These are phyloP conservation scores for Platichthys flesus DNA, from an alignment of 2,113 vertebrate species.

Conservation along the genomic window DNA sequence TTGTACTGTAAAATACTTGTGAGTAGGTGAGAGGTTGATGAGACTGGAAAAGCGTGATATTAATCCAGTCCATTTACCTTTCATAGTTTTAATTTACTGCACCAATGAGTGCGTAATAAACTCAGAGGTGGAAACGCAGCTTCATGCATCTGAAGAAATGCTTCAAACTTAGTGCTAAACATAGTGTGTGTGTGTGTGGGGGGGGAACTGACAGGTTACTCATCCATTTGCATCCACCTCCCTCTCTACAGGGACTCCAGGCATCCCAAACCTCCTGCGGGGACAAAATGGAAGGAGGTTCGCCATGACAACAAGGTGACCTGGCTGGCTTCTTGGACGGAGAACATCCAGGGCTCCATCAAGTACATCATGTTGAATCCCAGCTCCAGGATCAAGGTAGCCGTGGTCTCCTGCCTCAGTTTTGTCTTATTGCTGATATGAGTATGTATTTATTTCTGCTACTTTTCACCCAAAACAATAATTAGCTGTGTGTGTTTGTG, in stretches of 20 bases:
- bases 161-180: too few species aligned
- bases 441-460: background rate
- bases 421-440: background rate
- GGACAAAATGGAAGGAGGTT: conserved; percentile 95
- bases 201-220: background rate
- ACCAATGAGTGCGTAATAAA: too few species aligned
- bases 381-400: conserved; percentile 96
- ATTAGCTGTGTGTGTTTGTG: background rate
- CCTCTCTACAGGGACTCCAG: conserved; percentile 88
- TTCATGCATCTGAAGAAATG: too few species aligned
- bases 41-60: too few species aligned
- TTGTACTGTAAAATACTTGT: too few species aligned
- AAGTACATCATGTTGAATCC: conserved; percentile 99
- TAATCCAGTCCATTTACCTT: too few species aligned
- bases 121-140: too few species aligned
- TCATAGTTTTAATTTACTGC: too few species aligned
- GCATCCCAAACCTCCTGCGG: conserved; percentile 89
- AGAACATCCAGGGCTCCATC: conserved; percentile 97
- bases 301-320: conserved; percentile 97
- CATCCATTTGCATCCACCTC: conserved; percentile 6
- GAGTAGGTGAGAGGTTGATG: too few species aligned
- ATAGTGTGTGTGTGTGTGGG: too few species aligned
- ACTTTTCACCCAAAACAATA: background rate
- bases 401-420: conserved; percentile 4
- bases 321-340: conserved; percentile 97